phyloP scores from a whole-genome alignment of 2,888 invertebrate genomes.

The Tuberolachnus salignus region DNA sequence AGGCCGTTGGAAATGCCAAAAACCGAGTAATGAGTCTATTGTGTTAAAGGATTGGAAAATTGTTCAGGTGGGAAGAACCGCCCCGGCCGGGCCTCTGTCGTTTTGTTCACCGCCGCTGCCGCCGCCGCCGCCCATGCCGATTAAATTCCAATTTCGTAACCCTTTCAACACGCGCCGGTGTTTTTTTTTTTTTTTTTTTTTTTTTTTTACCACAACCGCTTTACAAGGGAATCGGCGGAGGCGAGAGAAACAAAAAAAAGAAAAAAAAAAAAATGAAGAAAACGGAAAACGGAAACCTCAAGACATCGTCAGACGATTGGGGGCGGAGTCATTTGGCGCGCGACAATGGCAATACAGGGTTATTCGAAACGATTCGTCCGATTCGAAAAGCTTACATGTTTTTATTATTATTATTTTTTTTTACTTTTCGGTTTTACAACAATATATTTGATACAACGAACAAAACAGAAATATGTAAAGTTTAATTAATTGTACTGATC shows the following conservation, averaged over 20 bases:
- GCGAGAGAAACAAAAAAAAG: constrained; percentile 9
- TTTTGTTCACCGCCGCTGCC: constrained; percentile 22
- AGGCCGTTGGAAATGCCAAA: constrained; percentile 50
- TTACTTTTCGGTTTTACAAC: no score
- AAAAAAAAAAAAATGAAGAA: neutral
- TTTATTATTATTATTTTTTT: no score
- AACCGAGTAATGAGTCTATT: constrained; percentile 56
- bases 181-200: no score
- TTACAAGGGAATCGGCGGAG: constrained; percentile 27
- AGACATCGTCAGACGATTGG: neutral
- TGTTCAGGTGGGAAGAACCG: constrained; percentile 48
- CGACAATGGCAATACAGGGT: no score
- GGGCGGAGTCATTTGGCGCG: no score
- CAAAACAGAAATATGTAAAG: no score
- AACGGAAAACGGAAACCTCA: neutral
- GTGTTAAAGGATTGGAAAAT: constrained; percentile 56
- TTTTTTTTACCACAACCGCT: no score
- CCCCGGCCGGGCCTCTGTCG: neutral
- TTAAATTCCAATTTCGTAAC: constrained; percentile 55
- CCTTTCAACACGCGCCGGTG: constrained; percentile 35
- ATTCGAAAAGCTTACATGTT: no score
- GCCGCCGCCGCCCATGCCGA: constrained; percentile 40
- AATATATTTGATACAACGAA: no score
- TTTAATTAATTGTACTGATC: no score
- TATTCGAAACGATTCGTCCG: no score